Evolutionary conservation across 2,888 invertebrate species (phyloP), one percentile per base, ranked within the genome.

Genomic region (Deroplatys truncata): DNA sequence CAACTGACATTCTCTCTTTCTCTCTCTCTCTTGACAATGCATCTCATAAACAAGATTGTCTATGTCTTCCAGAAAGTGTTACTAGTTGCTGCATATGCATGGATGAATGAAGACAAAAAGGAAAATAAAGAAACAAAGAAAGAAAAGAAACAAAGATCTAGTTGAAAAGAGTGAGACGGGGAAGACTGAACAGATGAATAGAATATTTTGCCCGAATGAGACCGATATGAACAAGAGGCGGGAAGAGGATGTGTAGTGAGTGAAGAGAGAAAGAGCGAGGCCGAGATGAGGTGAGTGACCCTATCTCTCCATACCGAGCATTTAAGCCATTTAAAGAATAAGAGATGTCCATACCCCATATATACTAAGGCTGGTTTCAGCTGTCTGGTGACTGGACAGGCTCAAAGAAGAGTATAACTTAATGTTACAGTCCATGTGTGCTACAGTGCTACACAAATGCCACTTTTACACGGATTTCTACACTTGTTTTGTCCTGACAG

Each of bases 271-370:
- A 84, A 43, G 28, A 72, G 72, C 25, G 49, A 72, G 86, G 29
- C 56, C 25, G 88, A 87, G 15, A 84, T 56, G 28, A 87, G 88
- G 89, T 88, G 90, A 90, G 87, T 88, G 90, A 89, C 89, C 89
- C 84, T 49, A 7, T 56, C 56, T 72, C 56, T 72, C 56, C 25
- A 25, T 25, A 72, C 56, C 56, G 56, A 72, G 83, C 89, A 88
- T 89, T 89, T 89, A 87, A 85, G 84, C 84, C 89, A 89, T 87
- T 87, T 87, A 86, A 86, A 86, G 56, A 16, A 72, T 25, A 72
- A 72, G 56, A 72, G 56, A 72, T 16, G 56, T 20, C 56, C 56
- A 72, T 20, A 72, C 20, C 56, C 56, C 56, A 72, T 20, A 72
- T 25, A 7, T 5, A 20, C 20, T 72, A 72, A 72, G 56, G 56